Conservation (phyloP, 2,113 vertebrate genomes). For the Mormyrus lacerda region DNA sequence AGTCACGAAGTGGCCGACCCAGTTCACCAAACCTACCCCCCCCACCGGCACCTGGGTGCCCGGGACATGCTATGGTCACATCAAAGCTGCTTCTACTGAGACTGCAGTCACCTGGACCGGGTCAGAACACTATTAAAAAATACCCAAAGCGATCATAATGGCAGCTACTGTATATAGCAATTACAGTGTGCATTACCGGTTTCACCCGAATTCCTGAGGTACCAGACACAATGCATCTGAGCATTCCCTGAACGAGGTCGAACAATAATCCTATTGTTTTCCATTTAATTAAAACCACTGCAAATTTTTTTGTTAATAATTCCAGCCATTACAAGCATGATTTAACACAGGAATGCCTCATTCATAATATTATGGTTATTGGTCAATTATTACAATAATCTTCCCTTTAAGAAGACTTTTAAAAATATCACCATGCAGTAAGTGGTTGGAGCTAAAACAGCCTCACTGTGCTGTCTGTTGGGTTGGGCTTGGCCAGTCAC, state of each 20-base stretch:
- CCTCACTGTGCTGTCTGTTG: neutral
- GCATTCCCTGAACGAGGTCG: neutral
- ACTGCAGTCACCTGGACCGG: neutral
- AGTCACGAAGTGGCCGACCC: neutral
- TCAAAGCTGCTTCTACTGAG: neutral
- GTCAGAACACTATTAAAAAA: slow-evolving; percentile 7
- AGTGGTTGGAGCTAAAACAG: neutral
- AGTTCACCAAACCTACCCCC: neutral
- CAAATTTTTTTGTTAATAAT: slow-evolving; percentile 11
- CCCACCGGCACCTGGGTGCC: neutral
- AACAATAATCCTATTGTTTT: slow-evolving; percentile 11
- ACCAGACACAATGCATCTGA: neutral
- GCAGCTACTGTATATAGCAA: neutral
- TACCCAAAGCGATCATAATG: neutral
- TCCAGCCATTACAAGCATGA: slow-evolving; percentile 15
- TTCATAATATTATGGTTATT: neutral
- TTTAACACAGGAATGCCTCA: slow-evolving; percentile 8
- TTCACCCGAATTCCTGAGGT: neutral
- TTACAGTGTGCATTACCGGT: neutral
- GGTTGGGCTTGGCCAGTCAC: neutral
- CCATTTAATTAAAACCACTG: slow-evolving; percentile 3
- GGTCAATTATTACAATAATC: slow-evolving; percentile 10
- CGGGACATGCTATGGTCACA: neutral
- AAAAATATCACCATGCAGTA: neutral
- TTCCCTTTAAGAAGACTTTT: neutral